Evolutionary conservation across 1,140 invertebrate genomes (phyloP).

Genomic region (Phthorimaea operculella): DNA sequence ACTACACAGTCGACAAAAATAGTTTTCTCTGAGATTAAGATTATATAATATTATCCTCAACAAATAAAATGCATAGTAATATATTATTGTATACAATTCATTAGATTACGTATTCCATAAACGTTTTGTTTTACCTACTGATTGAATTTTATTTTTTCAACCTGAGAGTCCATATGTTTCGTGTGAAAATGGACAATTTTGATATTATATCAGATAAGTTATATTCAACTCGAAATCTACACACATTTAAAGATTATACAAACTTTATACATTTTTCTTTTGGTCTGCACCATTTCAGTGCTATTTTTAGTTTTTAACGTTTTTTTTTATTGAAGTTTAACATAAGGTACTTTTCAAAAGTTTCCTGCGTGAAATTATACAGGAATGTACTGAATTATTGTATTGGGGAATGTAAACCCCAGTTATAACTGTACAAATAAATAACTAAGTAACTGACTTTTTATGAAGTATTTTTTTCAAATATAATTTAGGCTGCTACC

Average conservation of each 20-base stretch:
- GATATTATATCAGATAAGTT: background rate
- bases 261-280: background rate
- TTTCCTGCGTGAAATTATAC: too few relatives aligned
- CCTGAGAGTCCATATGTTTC: background rate
- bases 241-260: background rate
- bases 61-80: conserved; percentile 2
- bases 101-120: conserved; percentile 1
- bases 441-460: too few relatives aligned
- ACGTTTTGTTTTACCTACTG: background rate
- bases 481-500: too few relatives aligned
- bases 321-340: too few relatives aligned
- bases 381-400: too few relatives aligned
- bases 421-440: too few relatives aligned
- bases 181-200: background rate
- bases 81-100: background rate
- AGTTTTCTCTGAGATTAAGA: too few relatives aligned
- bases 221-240: background rate
- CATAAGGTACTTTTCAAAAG: too few relatives aligned
- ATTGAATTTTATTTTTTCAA: background rate
- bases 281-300: background rate
- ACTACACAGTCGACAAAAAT: too few relatives aligned
- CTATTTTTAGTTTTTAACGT: too few relatives aligned
- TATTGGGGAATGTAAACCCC: too few relatives aligned
- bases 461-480: too few relatives aligned
- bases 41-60: background rate